Conservation (phyloP, 2,797 vertebrate genomes). For the Mus minutoides region DNA sequence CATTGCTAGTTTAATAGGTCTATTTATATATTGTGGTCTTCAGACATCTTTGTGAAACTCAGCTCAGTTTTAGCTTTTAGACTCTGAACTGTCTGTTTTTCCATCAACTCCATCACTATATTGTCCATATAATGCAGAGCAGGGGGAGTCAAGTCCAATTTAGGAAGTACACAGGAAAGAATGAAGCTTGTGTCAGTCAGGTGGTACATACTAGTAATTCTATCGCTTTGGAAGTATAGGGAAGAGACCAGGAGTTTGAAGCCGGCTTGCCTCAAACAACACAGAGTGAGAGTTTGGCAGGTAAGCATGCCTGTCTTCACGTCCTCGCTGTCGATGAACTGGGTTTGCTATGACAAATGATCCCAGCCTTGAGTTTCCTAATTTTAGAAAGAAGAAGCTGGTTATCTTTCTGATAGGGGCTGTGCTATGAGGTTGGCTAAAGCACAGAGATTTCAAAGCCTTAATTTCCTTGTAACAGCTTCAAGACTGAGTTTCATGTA, state of each 20-base stretch:
- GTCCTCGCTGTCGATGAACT: background rate
- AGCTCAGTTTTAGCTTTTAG: slow-evolving; percentile 13
- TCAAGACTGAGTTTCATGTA: background rate
- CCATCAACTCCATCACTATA: background rate
- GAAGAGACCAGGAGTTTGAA: background rate
- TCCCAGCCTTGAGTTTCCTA: background rate
- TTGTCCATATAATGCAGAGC: background rate
- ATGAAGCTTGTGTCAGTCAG: background rate
- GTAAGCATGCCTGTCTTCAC: background rate
- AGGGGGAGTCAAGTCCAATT: slow-evolving; percentile 6
- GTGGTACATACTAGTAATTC: background rate
- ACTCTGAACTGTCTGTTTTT: slow-evolving; percentile 5
- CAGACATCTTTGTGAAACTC: slow-evolving; percentile 5
- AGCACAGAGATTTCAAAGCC: slow-evolving; percentile 14
- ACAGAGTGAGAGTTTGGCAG: background rate
- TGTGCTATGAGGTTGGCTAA: background rate
- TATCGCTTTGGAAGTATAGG: background rate
- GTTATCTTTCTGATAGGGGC: background rate
- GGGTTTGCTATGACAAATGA: background rate
- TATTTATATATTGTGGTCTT: background rate
- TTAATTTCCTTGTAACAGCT: background rate
- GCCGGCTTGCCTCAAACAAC: background rate
- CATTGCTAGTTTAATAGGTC: background rate
- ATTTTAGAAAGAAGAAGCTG: background rate
- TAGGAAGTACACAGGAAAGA: background rate